Base-by-base conservation (phyloP, 2,888 invertebrate species). In the Boloria selene region DNA sequence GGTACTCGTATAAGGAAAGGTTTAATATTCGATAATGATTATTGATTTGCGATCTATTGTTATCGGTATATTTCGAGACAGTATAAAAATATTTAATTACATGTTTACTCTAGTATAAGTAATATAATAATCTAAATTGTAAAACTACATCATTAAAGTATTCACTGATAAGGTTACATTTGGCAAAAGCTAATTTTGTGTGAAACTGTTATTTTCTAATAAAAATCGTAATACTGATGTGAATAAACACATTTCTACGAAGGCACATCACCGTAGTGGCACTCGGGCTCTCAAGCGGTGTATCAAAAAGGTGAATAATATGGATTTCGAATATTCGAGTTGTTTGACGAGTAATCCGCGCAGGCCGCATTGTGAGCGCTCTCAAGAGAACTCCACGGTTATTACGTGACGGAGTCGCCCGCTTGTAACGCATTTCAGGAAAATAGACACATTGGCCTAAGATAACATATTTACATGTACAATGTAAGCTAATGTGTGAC, bases 281-380 rank as follows among this genome's bases (percentile, higher is more conserved):
- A 63, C 69, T 67, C 54, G 50, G 59, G 42, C 50, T 54, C 65
- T 69, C 56, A 56, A 73, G 73, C 71, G 67, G 69, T 72, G 76
- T 79, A 82, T 81, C 80, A 79, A 80, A 81, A 83, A 82, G 81
- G 80, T 81, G 81, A 82, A 76, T 82, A 82, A 81, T 82, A 83
- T 79, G 80, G 83, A 84, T 87, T 86, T 83, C 77, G 77, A 82
- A 79, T 82, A 82, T 81, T 83, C 81, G 79, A 83, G 84, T 80
- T 83, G 84, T 86, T 85, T 84, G 85, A 79, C 82, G 80, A 87
- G 82, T 87, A 86, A 87, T 86, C 84, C 82, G 76, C 72, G 74
- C 64, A 64, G 80, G 74, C 70, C 74, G 80, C 77, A 80, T 82
- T 82, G 82, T 78, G 74, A 72, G 74, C 77, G 73, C 70, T 69